These are phyloP conservation scores for Lepidochitona cinerea DNA, from an alignment of 2,888 invertebrate species.

Conservation along the genomic window DNA sequence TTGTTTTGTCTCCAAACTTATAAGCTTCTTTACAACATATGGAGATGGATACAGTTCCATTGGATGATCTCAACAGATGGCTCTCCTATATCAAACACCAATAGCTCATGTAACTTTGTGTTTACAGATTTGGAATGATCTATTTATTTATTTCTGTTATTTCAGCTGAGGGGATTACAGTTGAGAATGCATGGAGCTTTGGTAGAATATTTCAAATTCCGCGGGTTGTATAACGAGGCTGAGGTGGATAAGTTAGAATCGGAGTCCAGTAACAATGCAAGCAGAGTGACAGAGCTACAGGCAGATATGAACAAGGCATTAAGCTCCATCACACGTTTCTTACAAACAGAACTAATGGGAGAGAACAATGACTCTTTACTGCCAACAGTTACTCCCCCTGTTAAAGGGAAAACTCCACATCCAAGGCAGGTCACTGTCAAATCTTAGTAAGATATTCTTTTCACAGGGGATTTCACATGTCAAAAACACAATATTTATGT, in stretches of 20 bases:
- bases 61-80: no score
- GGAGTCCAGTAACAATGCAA: conserved; percentile 51
- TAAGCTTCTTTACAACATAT: no score
- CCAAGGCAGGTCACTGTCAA: no score
- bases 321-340: conserved; percentile 57
- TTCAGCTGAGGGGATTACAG: conserved; percentile 62
- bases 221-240: conserved; percentile 59
- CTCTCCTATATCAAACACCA: no score
- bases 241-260: conserved; percentile 58
- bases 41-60: no score
- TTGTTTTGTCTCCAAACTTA: no score
- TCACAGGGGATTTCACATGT: no score
- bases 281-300: conserved; percentile 49
- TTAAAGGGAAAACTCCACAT: background rate
- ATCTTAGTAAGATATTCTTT: no score
- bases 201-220: conserved; percentile 62
- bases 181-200: conserved; percentile 61
- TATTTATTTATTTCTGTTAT: no score
- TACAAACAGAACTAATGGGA: conserved; percentile 58
- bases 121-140: no score
- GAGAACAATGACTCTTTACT: background rate
- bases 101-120: no score
- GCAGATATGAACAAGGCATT: conserved; percentile 58
- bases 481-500: no score
- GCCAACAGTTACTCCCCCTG: background rate